Conservation (phyloP, 2,888 invertebrate genomes). For the Himalopsyche japonica region DNA sequence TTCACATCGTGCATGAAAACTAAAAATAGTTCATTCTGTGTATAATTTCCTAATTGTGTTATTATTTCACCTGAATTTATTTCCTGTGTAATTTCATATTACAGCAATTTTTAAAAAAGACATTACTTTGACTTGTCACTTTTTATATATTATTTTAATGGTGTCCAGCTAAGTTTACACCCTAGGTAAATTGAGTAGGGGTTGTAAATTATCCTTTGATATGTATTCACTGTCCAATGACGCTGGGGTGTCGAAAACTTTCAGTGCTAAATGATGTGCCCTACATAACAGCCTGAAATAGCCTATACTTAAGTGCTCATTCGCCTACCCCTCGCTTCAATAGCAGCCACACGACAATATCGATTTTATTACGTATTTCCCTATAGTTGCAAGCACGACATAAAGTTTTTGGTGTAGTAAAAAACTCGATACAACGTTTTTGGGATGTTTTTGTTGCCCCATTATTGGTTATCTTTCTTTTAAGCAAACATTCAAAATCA, state of each 20-base stretch:
- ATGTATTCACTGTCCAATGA: background rate
- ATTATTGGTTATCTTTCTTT: too few relatives aligned
- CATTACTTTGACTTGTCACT: background rate
- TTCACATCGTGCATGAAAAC: too few relatives aligned
- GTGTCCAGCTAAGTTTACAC: background rate
- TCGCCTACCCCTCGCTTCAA: background rate
- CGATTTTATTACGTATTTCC: background rate
- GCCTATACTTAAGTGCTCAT: background rate
- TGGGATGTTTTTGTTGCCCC: too few relatives aligned
- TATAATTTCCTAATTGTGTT: background rate
- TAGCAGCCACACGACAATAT: background rate
- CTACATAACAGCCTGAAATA: background rate
- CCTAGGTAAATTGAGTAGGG: background rate
- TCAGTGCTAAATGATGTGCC: background rate
- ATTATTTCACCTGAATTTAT: background rate
- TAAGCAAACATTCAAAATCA: too few relatives aligned
- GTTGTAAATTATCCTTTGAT: background rate
- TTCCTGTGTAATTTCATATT: background rate
- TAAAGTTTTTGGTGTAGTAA: too few relatives aligned
- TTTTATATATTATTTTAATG: background rate
- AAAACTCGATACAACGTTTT: too few relatives aligned
- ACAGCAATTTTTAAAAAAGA: background rate
- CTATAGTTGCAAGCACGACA: too few relatives aligned
- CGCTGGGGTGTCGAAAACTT: background rate
- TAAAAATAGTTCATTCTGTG: background rate